Base-by-base conservation (phyloP, 2,113 vertebrate species). In the Tretioscincus oriximinensis region DNA sequence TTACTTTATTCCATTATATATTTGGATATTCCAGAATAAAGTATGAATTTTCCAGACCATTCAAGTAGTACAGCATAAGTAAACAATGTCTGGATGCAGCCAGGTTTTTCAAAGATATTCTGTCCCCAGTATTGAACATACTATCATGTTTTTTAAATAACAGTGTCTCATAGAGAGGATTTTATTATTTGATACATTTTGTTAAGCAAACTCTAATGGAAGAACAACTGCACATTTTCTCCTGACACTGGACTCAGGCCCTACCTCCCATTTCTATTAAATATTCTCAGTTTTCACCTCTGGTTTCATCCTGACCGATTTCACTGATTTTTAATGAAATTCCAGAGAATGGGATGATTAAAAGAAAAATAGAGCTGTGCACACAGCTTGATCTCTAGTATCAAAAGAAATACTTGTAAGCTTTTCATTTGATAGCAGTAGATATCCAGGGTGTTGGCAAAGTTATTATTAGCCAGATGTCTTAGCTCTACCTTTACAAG, bases 81-180 rank as follows among this genome's bases (percentile, higher is more conserved):
- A 41, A 41, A 41, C 35, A 41, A 41, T 41, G 35, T 41, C 35
- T 41, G 35, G 35, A 41, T 41, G 5, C 35, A 41, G 35, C 35
- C 35, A 41, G 2, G 35, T 5, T 58, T 14, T 58, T 58, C 54
- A 58, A 18, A 58, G 54, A 18, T 18, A 58, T 58, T 16, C 54
- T 18, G 18, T 58, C 12, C 18, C 51, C 54, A 58, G 12, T 18
- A 58, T 14, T 51, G 8, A 14, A 51, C 49, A 51, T 14, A 51
- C 29, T 73, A 28, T 11, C 6, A 66, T 8, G 85, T 90, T 85
- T 85, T 70, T 73, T 86, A 3, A 51, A 88, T 89, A 26, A 51
- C 76, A 90, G 75, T 28, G 24, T 35, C 70, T 90, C 87, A 88
- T 79, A 87, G 81, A 84, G 73, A 90, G 54, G 29, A 73, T 72